Percentiles rank a stretch among this genome's conserved stretches.
Evolutionary conservation across 2,113 vertebrate species (phyloP).

Genomic region (Puffinus mauretanicus): DNA sequence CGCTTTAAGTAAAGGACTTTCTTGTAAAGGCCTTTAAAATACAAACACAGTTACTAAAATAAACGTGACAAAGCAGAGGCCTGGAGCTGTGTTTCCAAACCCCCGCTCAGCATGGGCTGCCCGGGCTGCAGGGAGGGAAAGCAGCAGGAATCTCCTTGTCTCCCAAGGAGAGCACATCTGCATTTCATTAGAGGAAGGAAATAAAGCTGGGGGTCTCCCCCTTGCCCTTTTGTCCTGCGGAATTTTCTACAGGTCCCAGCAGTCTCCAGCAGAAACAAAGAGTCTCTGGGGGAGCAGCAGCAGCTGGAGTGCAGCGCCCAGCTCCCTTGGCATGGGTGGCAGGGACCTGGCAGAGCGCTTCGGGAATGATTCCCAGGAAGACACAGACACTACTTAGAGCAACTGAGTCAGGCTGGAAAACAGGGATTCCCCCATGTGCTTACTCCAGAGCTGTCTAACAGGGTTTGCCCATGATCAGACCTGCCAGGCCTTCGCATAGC

Average conservation of each 20-base stretch:
- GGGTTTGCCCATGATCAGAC: not conserved
- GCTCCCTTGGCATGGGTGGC: not conserved
- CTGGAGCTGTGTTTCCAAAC: constrained; percentile 9
- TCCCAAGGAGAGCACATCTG: not conserved
- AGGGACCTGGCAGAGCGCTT: not conserved
- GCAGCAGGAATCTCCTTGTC: not conserved
- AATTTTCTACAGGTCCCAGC: not conserved
- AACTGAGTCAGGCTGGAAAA: not conserved
- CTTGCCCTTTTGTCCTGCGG: not conserved
- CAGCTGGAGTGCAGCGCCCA: not conserved
- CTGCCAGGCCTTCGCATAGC: not conserved
- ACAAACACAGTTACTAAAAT: constrained; percentile 35
- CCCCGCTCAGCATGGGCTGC: not conserved
- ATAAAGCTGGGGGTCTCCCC: not conserved
- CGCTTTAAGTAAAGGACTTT: not conserved
- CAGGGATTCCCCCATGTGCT: not conserved
- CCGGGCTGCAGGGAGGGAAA: not conserved
- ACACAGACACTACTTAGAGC: not conserved
- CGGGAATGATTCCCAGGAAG: not conserved
- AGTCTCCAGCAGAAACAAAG: not conserved
- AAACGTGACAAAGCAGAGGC: not conserved
- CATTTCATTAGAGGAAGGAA: constrained; percentile 24
- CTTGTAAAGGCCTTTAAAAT: constrained; percentile 4
- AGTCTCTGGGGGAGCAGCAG: not conserved
- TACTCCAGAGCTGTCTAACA: not conserved